phyloP scores from a whole-genome alignment of 2,113 vertebrate species.

The rat (Rattus norvegicus) region DNA sequence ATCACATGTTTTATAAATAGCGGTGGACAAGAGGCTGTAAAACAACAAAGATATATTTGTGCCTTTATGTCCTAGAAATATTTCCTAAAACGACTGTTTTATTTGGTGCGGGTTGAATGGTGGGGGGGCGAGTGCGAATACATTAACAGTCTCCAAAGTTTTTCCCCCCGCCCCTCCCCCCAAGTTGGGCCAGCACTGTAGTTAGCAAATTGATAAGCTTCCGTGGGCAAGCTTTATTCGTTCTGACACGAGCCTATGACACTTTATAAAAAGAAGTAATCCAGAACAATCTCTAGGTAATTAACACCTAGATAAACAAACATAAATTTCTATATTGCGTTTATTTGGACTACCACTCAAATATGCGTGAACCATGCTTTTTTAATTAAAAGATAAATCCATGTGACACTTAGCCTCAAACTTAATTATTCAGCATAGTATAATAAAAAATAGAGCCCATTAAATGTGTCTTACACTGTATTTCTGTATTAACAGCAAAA shows the following conservation, averaged over 20 bases:
- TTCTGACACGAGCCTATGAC: constrained; percentile 92
- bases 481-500: constrained; percentile 99
- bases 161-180: constrained; percentile 51
- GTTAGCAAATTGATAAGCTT: constrained; percentile 92
- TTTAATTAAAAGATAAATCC: constrained; percentile 99
- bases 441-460: constrained; percentile 99
- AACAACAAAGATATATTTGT: constrained; percentile 85
- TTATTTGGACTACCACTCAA: constrained; percentile 99
- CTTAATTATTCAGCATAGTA: constrained; percentile 99
- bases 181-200: constrained; percentile 85
- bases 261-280: constrained; percentile 96
- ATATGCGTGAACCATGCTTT: constrained; percentile 99
- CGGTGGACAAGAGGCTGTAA: constrained; percentile 85
- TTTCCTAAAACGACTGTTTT: constrained; percentile 85
- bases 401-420: constrained; percentile 99
- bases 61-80: constrained; percentile 84
- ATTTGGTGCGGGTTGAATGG: constrained; percentile 74
- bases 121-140: constrained; percentile 55
- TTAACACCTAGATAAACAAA: constrained; percentile 99
- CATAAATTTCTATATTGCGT: constrained; percentile 99
- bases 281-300: constrained; percentile 99
- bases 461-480: constrained; percentile 99
- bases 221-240: constrained; percentile 96
- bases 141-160: constrained; percentile 83
- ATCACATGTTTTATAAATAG: constrained; percentile 87